Conservation (phyloP, 1,140 invertebrate genomes). For the Asobara japonica region DNA sequence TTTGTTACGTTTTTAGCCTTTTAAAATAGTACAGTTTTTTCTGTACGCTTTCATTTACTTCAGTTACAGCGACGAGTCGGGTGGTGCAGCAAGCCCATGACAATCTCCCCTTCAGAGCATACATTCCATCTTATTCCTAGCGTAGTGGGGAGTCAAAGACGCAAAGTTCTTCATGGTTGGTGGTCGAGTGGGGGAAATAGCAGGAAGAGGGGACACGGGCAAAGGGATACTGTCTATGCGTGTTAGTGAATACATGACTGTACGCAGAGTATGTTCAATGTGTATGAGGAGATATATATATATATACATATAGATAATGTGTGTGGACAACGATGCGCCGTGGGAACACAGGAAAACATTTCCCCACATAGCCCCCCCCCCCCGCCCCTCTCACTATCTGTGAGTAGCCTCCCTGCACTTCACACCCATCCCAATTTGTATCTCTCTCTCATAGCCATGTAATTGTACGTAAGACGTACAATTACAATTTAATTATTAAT, state of each 20-base stretch:
- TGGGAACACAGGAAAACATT: constrained; percentile 66
- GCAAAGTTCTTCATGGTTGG: constrained; percentile 28
- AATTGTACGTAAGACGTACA: not conserved
- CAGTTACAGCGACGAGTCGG: constrained; percentile 47
- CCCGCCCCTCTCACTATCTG: constrained; percentile 17
- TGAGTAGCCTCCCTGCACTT: constrained; percentile 30
- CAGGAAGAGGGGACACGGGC: too few species aligned
- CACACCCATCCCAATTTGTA: constrained; percentile 5
- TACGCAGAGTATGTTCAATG: not conserved
- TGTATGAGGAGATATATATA: constrained; percentile 27
- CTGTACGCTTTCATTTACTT: constrained; percentile 34
- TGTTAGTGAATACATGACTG: not conserved
- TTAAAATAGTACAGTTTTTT: too few species aligned
- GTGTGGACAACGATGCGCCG: constrained; percentile 48
- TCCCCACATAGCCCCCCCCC: constrained; percentile 59
- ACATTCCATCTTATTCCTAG: constrained; percentile 29
- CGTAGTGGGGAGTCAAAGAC: constrained; percentile 39
- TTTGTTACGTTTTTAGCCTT: not conserved
- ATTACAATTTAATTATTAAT: too few species aligned
- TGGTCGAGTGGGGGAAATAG: constrained; percentile 12
- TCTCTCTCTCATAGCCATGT: constrained; percentile 3
- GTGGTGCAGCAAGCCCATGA: constrained; percentile 52
- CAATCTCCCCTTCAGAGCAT: not conserved
- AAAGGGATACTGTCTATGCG: constrained; percentile 12
- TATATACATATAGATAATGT: too few species aligned